Base-by-base conservation (phyloP, 2,113 vertebrate species). In the Albula goreensis region DNA sequence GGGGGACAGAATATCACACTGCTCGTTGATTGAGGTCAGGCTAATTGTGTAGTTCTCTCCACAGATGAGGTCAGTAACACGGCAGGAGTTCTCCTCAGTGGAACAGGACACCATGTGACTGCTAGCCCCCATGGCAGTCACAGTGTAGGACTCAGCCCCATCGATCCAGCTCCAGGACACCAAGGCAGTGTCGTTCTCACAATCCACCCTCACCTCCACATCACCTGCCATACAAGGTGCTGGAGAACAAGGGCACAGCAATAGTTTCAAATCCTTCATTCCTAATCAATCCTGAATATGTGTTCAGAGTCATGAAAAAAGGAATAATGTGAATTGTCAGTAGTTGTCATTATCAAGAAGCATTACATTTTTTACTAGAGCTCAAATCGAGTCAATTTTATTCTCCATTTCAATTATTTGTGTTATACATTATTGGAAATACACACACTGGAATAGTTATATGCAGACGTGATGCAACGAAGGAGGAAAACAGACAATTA, bases 1-100 rank as follows among this genome's bases (percentile, higher is more conserved):
- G 2, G 15, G 56, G 2, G 85, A 84, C 51, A 89, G 87, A 12
- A 82, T 87, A 2, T 87, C 49, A 85, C 95, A 95, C 12, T 87
- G 63, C 1, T 90, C 60, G 83, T 89, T 92, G 82, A 92, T 74
- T 85, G 90, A 85, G 19, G 88, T 87, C 3, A 96, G 66, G 48
- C 57, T 94, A 83, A 95, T 31, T 19, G 49, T 92, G 74, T 96
- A 96, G 0, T 11, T 89, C 83, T 93, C 92, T 52, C 96, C 94
- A 41, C 96, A 96, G 56, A 82, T 53, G 49, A 96, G 91, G 0
- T 88, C 81, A 0, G 52, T 89, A 81, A 96, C 50, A 9, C 89
- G 78, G 81, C 96, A 96, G 50, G 52, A 50, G 22, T 77, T 85
- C 2, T 87, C 85, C 0, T 5, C 9, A 0, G 93, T 90, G 66